phyloP scores from a whole-genome alignment of 1,140 invertebrate genomes.

The Drosophila kanapiae region DNA sequence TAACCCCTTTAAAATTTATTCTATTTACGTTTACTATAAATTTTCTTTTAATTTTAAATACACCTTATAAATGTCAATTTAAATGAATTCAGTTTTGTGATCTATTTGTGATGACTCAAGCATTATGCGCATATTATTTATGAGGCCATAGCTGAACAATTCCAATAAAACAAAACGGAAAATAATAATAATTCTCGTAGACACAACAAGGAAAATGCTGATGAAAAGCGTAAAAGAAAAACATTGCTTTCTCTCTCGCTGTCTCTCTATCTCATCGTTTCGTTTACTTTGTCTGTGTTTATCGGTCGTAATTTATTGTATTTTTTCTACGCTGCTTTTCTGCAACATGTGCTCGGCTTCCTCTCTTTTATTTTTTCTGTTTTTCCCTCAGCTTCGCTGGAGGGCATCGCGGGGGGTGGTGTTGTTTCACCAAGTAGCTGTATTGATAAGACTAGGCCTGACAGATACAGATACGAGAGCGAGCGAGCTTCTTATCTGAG shows the following conservation, averaged over 20 bases:
- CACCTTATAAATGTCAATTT: neutral
- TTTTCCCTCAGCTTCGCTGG: neutral
- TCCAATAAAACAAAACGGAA: slow-evolving; percentile 26
- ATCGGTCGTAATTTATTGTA: slow-evolving; percentile 43
- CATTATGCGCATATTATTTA: slow-evolving; percentile 21
- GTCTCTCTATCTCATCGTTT: neutral
- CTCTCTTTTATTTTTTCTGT: neutral
- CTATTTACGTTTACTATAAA: neutral
- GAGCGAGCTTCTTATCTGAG: slow-evolving; percentile 7
- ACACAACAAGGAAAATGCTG: slow-evolving; percentile 11
- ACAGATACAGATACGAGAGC: slow-evolving; percentile 33
- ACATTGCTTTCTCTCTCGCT: neutral
- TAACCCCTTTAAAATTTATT: neutral
- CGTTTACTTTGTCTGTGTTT: slow-evolving; percentile 37
- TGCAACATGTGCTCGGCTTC: slow-evolving; percentile 35
- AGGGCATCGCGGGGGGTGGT: neutral
- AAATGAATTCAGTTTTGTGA: neutral
- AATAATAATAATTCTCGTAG: slow-evolving; percentile 21
- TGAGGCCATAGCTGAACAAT: slow-evolving; percentile 9
- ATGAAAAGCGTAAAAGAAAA: slow-evolving; percentile 16
- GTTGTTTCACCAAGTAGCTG: neutral
- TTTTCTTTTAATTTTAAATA: too few species aligned
- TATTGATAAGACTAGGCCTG: slow-evolving; percentile 25
- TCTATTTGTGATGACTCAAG: slow-evolving; percentile 16
- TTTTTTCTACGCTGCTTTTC: slow-evolving; percentile 41